Conservation (phyloP, 2,113 vertebrate species). For the Camelus bactrianus region DNA sequence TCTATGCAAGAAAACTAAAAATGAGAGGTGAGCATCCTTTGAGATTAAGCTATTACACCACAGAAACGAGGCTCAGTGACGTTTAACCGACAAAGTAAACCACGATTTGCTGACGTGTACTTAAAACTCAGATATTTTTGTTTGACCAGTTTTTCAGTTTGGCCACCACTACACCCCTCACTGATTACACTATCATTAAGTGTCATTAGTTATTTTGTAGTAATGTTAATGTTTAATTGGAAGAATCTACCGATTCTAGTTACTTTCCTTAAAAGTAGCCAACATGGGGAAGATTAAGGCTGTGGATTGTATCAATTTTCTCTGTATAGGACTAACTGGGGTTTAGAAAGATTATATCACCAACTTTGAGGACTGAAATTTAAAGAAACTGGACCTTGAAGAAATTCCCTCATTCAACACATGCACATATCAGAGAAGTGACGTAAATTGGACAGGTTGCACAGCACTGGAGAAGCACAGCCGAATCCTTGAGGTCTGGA, state of each 20-base stretch:
- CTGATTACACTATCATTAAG: background rate
- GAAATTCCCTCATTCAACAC: background rate
- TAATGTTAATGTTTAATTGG: background rate
- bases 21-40: background rate
- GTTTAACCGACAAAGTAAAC: conserved; percentile 9
- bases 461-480: background rate
- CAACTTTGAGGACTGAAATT: background rate
- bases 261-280: background rate
- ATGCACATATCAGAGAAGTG: background rate
- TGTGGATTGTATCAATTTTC: background rate
- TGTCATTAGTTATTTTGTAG: background rate
- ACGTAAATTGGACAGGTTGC: background rate
- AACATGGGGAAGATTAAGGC: background rate
- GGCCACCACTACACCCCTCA: background rate
- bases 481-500: fast-evolving
- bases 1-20: conserved; percentile 11
- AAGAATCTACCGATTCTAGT: background rate
- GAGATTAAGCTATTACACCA: conserved; percentile 27
- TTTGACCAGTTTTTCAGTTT: background rate
- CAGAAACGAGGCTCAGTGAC: fast-evolving
- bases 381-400: background rate
- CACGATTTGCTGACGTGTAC: background rate
- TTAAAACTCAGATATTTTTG: conserved; percentile 35
- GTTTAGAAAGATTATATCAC: background rate
- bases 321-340: background rate